Evolutionary conservation across 1,140 invertebrate genomes (phyloP).

Genomic region (Laodelphax striatellus): DNA sequence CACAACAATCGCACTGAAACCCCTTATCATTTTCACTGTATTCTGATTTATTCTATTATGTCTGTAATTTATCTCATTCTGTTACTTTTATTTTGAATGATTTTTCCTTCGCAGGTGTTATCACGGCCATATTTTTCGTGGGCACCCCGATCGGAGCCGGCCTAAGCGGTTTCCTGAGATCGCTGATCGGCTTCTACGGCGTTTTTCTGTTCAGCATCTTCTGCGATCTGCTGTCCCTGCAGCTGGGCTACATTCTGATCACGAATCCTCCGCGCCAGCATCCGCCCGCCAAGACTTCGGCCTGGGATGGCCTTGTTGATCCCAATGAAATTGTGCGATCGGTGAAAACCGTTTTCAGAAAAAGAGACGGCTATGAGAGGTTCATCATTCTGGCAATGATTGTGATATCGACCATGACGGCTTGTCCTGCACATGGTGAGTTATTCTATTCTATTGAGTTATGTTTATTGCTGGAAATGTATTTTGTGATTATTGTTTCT

Average conservation of each 20-base stretch:
- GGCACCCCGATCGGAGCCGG: background rate
- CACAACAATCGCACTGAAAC: too few species aligned
- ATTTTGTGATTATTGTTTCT: too few species aligned
- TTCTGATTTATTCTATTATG: too few species aligned
- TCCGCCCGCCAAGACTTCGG: background rate
- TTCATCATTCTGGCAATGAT: background rate
- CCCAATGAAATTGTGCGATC: background rate
- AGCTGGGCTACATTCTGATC: background rate
- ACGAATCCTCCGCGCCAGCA: background rate
- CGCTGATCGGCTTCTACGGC: background rate
- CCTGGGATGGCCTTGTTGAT: background rate
- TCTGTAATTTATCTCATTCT: too few species aligned
- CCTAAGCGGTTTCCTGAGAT: background rate
- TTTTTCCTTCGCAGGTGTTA: too few species aligned
- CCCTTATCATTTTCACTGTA: too few species aligned
- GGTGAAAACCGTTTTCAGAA: background rate
- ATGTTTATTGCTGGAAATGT: too few species aligned
- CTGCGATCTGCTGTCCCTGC: background rate
- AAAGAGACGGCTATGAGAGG: background rate
- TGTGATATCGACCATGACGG: background rate
- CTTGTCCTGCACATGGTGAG: background rate
- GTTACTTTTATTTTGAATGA: too few species aligned
- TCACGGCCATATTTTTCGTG: background rate
- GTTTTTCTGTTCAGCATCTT: background rate
- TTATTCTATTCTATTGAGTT: background rate